Conservation (phyloP, 2,888 invertebrate genomes). For the Pterostichus niger region DNA sequence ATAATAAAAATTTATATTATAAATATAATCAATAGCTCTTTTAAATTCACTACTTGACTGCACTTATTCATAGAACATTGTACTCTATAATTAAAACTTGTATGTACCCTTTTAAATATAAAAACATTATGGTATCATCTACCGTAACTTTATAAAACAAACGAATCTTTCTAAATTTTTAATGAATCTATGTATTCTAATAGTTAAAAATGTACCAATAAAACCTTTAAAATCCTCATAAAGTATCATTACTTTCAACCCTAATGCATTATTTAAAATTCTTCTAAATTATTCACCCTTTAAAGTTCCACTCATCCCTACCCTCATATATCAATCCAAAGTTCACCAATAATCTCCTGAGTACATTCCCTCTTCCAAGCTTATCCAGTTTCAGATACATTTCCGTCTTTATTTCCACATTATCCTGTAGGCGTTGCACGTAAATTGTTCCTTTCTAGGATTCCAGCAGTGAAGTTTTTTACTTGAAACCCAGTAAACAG, state of each 20-base stretch:
- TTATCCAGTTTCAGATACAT: slow-evolving; percentile 30
- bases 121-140: too few species aligned
- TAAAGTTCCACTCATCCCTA: neutral
- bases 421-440: slow-evolving; percentile 25
- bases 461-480: neutral
- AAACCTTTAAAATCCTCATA: slow-evolving; percentile 17
- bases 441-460: slow-evolving; percentile 31
- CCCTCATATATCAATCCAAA: slow-evolving; percentile 40
- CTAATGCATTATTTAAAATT: slow-evolving; percentile 24
- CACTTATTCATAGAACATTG: too few species aligned
- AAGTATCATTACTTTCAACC: slow-evolving; percentile 1
- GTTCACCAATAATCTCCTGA: slow-evolving; percentile 30
- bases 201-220: neutral
- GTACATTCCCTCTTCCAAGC: slow-evolving; percentile 4
- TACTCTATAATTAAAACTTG: too few species aligned
- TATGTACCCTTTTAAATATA: too few species aligned
- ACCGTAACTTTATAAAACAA: too few species aligned
- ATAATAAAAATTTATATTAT: too few species aligned
- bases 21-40: too few species aligned
- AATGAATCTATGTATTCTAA: neutral
- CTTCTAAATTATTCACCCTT: neutral
- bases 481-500: neutral
- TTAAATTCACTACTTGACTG: too few species aligned
- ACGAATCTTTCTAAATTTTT: too few species aligned
- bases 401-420: slow-evolving; percentile 46